Evolutionary conservation across 2,113 vertebrate genomes (phyloP).

Genomic region (Poeciliopsis retropinna): DNA sequence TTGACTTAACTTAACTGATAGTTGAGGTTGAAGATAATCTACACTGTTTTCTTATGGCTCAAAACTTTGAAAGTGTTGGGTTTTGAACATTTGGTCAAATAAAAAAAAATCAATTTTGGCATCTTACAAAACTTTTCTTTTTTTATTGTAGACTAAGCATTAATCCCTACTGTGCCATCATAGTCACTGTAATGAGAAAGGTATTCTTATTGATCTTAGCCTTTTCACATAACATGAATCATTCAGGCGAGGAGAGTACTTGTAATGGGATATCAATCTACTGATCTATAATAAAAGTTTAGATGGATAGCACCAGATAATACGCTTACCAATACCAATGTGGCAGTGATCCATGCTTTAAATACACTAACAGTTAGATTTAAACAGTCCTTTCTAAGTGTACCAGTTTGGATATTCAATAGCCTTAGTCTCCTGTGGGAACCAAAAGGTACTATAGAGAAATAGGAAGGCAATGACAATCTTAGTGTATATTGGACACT

Average conservation of each 20-base stretch:
- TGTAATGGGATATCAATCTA: neutral
- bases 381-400: conserved; percentile 45
- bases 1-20: neutral
- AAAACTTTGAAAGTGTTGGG: neutral
- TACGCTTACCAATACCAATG: neutral
- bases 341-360: neutral
- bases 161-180: neutral
- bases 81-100: neutral
- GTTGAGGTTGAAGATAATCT: neutral
- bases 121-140: neutral
- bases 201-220: neutral
- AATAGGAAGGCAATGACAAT: conserved; percentile 47
- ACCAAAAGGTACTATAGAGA: conserved; percentile 50
- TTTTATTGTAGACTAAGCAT: neutral
- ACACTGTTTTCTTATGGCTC: neutral
- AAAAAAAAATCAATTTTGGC: neutral
- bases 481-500: conserved; percentile 6
- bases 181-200: neutral
- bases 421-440: conserved; percentile 39
- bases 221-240: neutral
- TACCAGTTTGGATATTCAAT: conserved; percentile 65
- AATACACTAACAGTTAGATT: conserved; percentile 32
- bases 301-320: too few relatives aligned
- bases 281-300: too few relatives aligned
- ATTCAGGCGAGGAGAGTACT: neutral